phyloP scores from a whole-genome alignment of 2,888 invertebrate species.

The Acronicta leporina region DNA sequence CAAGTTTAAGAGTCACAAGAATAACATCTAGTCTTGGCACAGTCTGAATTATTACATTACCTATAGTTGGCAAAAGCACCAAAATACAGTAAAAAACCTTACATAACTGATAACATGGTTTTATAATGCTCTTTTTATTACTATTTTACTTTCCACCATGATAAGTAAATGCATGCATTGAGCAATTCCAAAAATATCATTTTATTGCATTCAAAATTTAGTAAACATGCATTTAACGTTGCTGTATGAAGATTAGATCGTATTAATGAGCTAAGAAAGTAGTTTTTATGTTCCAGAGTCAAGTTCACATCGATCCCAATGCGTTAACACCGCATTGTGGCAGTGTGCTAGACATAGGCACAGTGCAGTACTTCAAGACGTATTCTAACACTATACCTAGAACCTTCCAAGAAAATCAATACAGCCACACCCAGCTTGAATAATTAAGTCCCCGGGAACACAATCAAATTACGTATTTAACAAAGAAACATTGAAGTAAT shows the following conservation, averaged over 20 bases:
- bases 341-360: conserved; percentile 71
- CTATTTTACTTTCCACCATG: conserved; percentile 66
- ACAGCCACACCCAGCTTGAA: conserved; percentile 89
- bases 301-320: conserved; percentile 62
- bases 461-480: conserved; percentile 64
- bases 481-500: conserved; percentile 73
- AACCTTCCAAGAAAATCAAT: conserved; percentile 89
- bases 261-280: conserved; percentile 11
- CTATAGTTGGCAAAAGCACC: conserved; percentile 65
- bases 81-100: conserved; percentile 72
- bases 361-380: conserved; percentile 82
- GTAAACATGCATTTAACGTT: conserved; percentile 9
- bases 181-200: conserved; percentile 45
- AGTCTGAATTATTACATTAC: conserved; percentile 54
- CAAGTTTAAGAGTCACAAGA: conserved; percentile 48
- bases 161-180: conserved; percentile 61
- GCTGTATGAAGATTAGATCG: conserved; percentile 2
- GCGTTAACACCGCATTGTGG: conserved; percentile 73
- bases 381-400: conserved; percentile 85
- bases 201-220: conserved; percentile 28
- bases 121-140: conserved; percentile 79
- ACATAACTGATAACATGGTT: conserved; percentile 83
- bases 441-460: conserved; percentile 78
- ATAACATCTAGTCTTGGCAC: conserved; percentile 54
- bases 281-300: conserved; percentile 24